Conservation (phyloP, 2,113 vertebrate genomes). For the Dolichotis patagonum region DNA sequence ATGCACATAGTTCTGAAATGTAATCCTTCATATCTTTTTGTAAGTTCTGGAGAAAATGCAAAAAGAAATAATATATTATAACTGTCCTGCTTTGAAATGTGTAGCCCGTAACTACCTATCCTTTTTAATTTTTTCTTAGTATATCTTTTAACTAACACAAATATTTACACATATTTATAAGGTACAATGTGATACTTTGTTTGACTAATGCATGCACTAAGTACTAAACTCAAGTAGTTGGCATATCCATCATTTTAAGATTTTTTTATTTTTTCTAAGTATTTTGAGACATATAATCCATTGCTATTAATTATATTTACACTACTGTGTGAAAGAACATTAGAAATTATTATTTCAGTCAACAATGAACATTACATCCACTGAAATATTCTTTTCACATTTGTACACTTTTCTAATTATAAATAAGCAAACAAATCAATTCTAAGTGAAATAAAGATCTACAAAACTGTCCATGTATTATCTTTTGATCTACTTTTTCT, state of each 20-base stretch:
- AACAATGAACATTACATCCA: background rate
- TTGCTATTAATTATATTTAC: background rate
- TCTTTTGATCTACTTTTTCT: background rate
- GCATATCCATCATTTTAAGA: background rate
- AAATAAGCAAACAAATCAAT: background rate
- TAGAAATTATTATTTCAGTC: background rate
- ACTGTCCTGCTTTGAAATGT: rapidly evolving
- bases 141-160: background rate
- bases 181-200: background rate
- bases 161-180: background rate
- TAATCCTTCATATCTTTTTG: slow-evolving; percentile 86
- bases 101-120: background rate
- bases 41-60: slow-evolving; percentile 84
- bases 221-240: too few species aligned
- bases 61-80: background rate
- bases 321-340: background rate
- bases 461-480: background rate
- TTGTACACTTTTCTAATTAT: background rate
- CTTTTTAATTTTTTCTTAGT: background rate
- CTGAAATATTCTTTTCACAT: background rate
- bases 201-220: background rate
- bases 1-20: slow-evolving; percentile 93
- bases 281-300: background rate
- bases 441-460: background rate
- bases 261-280: background rate